Conservation (phyloP, 2,888 invertebrate species). For the Ophion obscuratus region DNA sequence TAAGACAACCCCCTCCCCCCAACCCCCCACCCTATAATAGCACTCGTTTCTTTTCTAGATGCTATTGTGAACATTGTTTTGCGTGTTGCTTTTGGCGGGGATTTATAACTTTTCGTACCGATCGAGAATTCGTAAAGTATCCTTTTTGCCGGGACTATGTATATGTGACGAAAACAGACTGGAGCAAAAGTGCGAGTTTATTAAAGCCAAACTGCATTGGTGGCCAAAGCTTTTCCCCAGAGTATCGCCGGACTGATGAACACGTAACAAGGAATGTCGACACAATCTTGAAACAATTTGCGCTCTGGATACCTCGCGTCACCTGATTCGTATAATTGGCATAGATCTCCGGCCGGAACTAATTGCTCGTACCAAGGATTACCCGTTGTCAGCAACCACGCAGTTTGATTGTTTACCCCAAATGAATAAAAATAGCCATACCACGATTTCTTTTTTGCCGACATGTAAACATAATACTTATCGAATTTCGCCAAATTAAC, state of each 20-base stretch:
- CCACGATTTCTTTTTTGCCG: no score
- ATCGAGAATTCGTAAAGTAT: neutral
- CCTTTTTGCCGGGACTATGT: neutral
- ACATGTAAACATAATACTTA: no score
- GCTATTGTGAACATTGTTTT: no score
- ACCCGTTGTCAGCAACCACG: neutral
- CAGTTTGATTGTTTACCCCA: neutral
- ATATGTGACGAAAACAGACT: neutral
- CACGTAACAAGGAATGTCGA: slow-evolving; percentile 67
- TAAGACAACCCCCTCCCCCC: no score
- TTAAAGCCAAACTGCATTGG: slow-evolving; percentile 13
- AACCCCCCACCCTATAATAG: no score
- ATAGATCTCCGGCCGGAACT: slow-evolving; percentile 81
- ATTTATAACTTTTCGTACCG: neutral
- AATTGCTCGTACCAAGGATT: slow-evolving; percentile 72
- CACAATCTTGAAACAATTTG: slow-evolving; percentile 73
- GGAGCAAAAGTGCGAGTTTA: slow-evolving; percentile 3
- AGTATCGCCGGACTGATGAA: slow-evolving; percentile 59
- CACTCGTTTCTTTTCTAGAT: no score
- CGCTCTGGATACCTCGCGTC: slow-evolving; percentile 81
- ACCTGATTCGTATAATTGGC: slow-evolving; percentile 81
- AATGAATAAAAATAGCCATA: neutral
- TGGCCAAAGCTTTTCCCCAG: slow-evolving; percentile 29
- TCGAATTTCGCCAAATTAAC: no score
- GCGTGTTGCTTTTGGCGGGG: neutral